phyloP scores from a whole-genome alignment of 2,888 invertebrate species.

The Noctua janthe region DNA sequence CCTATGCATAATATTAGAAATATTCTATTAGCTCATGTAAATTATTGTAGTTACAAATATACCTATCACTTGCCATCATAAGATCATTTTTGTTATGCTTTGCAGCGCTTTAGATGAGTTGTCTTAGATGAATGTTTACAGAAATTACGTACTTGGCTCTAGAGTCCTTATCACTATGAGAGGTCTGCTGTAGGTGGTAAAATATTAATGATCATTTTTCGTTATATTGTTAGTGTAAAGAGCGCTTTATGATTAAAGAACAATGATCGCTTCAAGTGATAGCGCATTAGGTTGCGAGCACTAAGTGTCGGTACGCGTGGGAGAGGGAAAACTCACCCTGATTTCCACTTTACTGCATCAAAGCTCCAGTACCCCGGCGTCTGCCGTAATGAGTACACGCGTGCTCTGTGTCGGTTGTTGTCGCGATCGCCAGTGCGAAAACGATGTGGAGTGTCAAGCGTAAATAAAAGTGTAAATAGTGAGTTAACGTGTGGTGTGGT shows the following conservation, averaged over 20 bases:
- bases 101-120: too few relatives aligned
- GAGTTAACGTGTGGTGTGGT: conserved; percentile 66
- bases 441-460: conserved; percentile 82
- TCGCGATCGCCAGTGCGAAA: conserved; percentile 77
- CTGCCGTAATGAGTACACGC: conserved; percentile 78
- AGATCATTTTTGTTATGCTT: too few relatives aligned
- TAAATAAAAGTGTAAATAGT: conserved; percentile 76
- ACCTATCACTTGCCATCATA: too few relatives aligned
- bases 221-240: too few relatives aligned
- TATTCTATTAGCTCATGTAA: neutral
- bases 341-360: conserved; percentile 40
- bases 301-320: conserved; percentile 68
- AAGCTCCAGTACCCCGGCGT: conserved; percentile 83
- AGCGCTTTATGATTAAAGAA: neutral
- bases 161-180: too few relatives aligned
- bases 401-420: conserved; percentile 65
- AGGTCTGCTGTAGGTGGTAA: too few relatives aligned
- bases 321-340: conserved; percentile 72
- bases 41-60: neutral
- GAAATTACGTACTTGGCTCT: too few relatives aligned
- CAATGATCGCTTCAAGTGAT: conserved; percentile 32
- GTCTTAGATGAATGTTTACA: too few relatives aligned
- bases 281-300: conserved; percentile 65
- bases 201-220: too few relatives aligned
- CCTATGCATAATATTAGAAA: neutral